Conservation (phyloP, 2,888 invertebrate species). For the Caenorhabditis becei region DNA sequence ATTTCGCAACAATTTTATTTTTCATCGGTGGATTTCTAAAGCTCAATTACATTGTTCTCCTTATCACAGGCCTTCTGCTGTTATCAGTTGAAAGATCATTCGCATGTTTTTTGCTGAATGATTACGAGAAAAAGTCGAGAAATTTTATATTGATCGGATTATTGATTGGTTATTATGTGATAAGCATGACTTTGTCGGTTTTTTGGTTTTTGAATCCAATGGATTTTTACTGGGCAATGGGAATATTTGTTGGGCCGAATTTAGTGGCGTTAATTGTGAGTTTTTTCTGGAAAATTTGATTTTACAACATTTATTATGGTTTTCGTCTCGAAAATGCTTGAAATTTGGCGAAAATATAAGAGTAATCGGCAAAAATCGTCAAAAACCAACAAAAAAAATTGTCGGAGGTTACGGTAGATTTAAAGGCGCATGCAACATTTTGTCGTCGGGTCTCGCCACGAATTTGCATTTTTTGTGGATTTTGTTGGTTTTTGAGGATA, state of each 20-base stretch:
- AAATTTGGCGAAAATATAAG: too few species aligned
- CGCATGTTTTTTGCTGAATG: constrained; percentile 28
- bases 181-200: background rate
- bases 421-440: too few species aligned
- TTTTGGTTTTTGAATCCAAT: background rate
- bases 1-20: background rate
- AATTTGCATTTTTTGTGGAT: too few species aligned
- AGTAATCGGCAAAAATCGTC: too few species aligned
- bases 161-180: constrained; percentile 3
- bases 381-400: too few species aligned
- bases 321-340: background rate
- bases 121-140: constrained; percentile 26
- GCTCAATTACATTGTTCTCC: constrained; percentile 18
- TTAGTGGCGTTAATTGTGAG: background rate
- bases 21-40: constrained; percentile 41
- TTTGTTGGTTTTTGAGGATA: too few species aligned
- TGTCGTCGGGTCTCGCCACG: too few species aligned
- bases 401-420: too few species aligned
- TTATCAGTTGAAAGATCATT: constrained; percentile 33
- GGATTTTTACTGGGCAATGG: background rate
- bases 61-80: constrained; percentile 7
- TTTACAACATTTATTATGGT: too few species aligned
- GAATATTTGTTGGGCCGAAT: background rate
- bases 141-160: background rate
- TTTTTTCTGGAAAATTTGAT: too few species aligned